Percentiles rank a stretch among this genome's conserved stretches.
Conservation (phyloP, 2,797 vertebrate genomes). For the Naso thynnoides region DNA sequence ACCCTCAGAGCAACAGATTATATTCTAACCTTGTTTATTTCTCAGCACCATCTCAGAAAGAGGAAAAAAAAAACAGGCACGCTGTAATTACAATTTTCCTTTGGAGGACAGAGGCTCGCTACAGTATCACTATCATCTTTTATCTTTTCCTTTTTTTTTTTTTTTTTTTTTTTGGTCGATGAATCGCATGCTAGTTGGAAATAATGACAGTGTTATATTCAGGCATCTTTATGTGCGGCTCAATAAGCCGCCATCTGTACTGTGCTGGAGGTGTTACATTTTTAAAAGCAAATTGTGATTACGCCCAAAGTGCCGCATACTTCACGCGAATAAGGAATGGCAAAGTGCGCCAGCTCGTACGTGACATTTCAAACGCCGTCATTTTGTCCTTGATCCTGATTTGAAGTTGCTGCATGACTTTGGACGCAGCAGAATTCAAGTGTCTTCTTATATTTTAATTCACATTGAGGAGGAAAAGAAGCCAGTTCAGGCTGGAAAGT, state of each 20-base stretch:
- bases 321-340: conserved; percentile 34
- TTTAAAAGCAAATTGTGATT: conserved; percentile 36
- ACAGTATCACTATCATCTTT: conserved; percentile 55
- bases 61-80: conserved; percentile 30
- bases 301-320: conserved; percentile 22
- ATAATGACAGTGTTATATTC: conserved; percentile 34
- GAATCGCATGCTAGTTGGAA: conserved; percentile 4
- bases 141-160: conserved; percentile 44
- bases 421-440: not conserved
- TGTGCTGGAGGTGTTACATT: not conserved
- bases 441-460: not conserved
- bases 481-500: not conserved
- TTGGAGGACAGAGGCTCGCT: conserved; percentile 49
- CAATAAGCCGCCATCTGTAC: conserved; percentile 27
- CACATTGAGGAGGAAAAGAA: not conserved
- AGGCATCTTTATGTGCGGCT: conserved; percentile 38
- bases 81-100: conserved; percentile 68
- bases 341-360: conserved; percentile 15
- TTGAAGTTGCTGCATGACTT: not conserved
- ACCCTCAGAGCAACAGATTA: conserved; percentile 75
- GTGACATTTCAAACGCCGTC: conserved; percentile 16
- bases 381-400: conserved; percentile 29
- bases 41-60: conserved; percentile 50
- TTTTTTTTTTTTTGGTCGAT: conserved; percentile 9
- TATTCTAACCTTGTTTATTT: conserved; percentile 74